These are phyloP conservation scores for Papilio helenus DNA, from an alignment of 1,140 invertebrate species.

Conservation along the genomic window DNA sequence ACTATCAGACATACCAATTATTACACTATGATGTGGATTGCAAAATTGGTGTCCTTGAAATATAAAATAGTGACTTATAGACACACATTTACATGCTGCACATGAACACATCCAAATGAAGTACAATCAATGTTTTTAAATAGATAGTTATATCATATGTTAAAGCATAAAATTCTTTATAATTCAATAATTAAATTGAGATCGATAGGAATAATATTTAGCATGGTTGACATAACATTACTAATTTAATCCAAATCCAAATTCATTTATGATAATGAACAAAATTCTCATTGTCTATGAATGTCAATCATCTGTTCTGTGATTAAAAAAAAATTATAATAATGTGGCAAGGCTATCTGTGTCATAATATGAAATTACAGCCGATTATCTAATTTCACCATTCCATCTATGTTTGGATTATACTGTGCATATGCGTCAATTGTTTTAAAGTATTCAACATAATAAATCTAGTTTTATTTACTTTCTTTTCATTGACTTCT, in stretches of 20 bases:
- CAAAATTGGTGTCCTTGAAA: background rate
- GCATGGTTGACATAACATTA: background rate
- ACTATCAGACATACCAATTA: background rate
- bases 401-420: constrained; percentile 22
- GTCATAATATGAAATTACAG: no score
- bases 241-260: background rate
- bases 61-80: background rate
- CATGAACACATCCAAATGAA: background rate
- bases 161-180: background rate
- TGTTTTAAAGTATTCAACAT: background rate
- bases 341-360: no score
- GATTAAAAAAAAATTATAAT: no score
- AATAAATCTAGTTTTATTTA: background rate
- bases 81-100: constrained; percentile 7
- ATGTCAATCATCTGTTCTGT: no score
- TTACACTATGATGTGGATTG: background rate
- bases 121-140: background rate
- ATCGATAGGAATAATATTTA: background rate
- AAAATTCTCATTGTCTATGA: no score
- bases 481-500: no score
- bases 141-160: background rate
- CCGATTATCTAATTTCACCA: no score
- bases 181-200: background rate
- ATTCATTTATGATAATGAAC: no score
- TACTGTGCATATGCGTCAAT: background rate